These are phyloP conservation scores for Ceramica pisi DNA, from an alignment of 2,888 invertebrate species.

Conservation along the genomic window DNA sequence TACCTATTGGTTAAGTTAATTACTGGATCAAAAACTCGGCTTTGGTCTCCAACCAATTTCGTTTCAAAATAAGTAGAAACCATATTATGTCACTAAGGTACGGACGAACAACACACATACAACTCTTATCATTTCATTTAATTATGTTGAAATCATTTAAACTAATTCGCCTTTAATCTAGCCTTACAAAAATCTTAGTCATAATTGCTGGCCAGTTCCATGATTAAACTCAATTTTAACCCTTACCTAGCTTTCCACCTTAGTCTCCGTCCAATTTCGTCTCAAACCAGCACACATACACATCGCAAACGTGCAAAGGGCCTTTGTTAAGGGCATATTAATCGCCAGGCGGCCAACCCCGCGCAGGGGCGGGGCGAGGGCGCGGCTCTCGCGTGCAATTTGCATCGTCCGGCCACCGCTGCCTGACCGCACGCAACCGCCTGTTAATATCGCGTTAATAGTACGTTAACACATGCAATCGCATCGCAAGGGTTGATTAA, in stretches of 20 bases:
- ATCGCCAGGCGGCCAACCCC: conserved; percentile 63
- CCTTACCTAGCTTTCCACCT: conserved; percentile 16
- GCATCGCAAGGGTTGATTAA: conserved; percentile 64
- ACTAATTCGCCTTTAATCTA: too few species aligned
- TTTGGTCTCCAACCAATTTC: too few species aligned
- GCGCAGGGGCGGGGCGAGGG: conserved; percentile 63
- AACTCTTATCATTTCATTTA: too few species aligned
- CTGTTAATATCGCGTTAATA: conserved; percentile 65
- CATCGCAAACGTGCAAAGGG: conserved; percentile 51
- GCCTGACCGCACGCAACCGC: conserved; percentile 66
- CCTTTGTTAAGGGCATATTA: conserved; percentile 63
- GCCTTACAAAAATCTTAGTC: too few species aligned
- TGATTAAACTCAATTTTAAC: background rate
- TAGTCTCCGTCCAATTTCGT: conserved; percentile 46
- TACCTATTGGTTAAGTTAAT: too few species aligned
- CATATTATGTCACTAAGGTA: too few species aligned
- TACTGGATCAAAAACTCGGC: too few species aligned
- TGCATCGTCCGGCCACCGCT: conserved; percentile 66
- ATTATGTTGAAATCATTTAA: too few species aligned
- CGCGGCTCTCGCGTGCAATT: conserved; percentile 68
- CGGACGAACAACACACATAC: too few species aligned
- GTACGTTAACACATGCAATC: conserved; percentile 70
- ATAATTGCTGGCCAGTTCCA: too few species aligned
- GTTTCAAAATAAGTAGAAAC: too few species aligned
- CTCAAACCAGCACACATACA: conserved; percentile 37